Base-by-base conservation (phyloP, 2,888 invertebrate genomes). In the Lithosia quadra region DNA sequence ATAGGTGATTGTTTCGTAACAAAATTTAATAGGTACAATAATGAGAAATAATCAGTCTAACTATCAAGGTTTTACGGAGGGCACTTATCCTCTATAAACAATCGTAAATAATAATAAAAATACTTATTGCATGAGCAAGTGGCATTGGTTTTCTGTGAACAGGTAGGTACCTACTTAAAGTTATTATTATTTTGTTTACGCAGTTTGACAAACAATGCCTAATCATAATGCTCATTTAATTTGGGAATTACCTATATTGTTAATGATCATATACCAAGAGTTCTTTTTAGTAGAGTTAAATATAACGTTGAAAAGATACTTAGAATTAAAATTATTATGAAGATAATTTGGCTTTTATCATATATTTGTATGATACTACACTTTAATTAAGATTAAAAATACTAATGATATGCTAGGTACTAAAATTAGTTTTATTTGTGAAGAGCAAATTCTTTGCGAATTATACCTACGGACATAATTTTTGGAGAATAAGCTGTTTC, bases 121-220 rank as follows among this genome's bases (percentile, higher is more conserved):
- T n/a, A n/a, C n/a, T n/a, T 13, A 21, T 1, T 53, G 22, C 66
- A 5, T 24, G n/a, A 73, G 39, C n/a, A n/a, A n/a, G n/a, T n/a
- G n/a, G n/a, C 76, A 65, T 24, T 55, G 43, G 66, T 78, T 68
- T 72, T 72, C 72, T 66, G 64, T 59, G 64, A 74, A 49, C n/a
- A n/a, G n/a, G n/a, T 59, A 43, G 7, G 7, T 43, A 43, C 11
- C 13, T 15, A 34, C 1, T 1, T 34, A 13, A 60, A 34, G 9
- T 56, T 57, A 69, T 67, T 57, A 69, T 67, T 73, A 34, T 33
- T 36, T 13, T 69, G 21, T 67, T 69, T 64, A 24, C 56, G 39
- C 57, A 67, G 24, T 18, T 28, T 67, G 49, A 56, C 55, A 34
- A 69, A 71, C 59, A 75, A 64, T 49, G n/a, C n/a, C n/a, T n/a